These are phyloP conservation scores for Hydractinia echinata DNA, from an alignment of 30 jellyfish, hydroid and myxozoan genomes.

Conservation along the genomic window DNA sequence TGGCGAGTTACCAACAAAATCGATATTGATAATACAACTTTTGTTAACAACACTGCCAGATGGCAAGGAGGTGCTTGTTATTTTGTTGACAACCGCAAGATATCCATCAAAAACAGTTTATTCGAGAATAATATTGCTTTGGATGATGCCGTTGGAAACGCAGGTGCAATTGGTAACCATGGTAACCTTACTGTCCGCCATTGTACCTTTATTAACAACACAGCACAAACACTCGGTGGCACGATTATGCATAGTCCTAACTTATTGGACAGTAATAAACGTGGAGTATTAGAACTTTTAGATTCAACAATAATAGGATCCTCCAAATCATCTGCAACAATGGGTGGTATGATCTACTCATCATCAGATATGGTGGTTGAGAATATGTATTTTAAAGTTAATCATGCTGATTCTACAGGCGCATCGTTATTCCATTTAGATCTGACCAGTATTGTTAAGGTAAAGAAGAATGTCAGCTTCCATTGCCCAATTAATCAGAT, in stretches of 20 bases:
- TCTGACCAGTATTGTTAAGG: not conserved
- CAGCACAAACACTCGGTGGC: not conserved
- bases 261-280: not conserved
- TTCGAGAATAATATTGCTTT: not conserved
- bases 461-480: not conserved
- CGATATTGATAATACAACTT: not conserved
- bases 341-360: not conserved
- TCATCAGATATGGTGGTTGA: slow-evolving; percentile 1
- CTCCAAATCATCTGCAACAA: not conserved
- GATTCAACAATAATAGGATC: not conserved
- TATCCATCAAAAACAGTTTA: not conserved
- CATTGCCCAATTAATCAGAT: not conserved
- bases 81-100: not conserved
- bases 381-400: not conserved
- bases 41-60: not conserved
- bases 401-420: not conserved
- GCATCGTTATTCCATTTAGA: not conserved
- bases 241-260: not conserved
- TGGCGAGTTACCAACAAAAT: not conserved
- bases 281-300: not conserved
- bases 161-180: slow-evolving; percentile 5
- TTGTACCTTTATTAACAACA: not conserved
- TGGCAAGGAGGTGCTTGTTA: slow-evolving; percentile 10
- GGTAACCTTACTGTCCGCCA: not conserved
- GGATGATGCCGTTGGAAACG: not conserved